Evolutionary conservation across 2,888 invertebrate genomes (phyloP).

Genomic region (Drosophila borborema): DNA sequence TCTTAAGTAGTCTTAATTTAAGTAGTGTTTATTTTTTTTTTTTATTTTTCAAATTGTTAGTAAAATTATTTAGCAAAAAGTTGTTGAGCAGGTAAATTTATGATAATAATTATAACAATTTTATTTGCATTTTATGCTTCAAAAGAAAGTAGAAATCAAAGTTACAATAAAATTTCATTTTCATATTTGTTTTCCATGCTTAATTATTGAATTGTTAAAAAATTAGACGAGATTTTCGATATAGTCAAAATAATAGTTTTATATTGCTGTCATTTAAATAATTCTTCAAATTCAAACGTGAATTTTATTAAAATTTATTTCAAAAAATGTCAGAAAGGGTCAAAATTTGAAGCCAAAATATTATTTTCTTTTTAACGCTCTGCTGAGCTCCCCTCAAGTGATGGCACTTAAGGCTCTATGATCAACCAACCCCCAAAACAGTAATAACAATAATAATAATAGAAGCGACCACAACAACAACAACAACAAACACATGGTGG

Average conservation of each 20-base stretch:
- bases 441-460: constrained; percentile 42
- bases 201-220: too few relatives aligned
- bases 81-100: too few relatives aligned
- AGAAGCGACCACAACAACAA: not conserved
- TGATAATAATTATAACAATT: too few relatives aligned
- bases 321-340: constrained; percentile 45
- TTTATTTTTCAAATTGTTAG: not conserved
- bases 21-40: constrained; percentile 33
- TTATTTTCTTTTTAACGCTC: constrained; percentile 16
- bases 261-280: not conserved
- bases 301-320: constrained; percentile 52
- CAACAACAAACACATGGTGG: constrained; percentile 40
- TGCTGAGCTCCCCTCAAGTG: constrained; percentile 28
- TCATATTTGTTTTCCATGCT: too few relatives aligned
- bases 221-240: too few relatives aligned
- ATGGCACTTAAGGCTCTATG: constrained; percentile 41
- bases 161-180: too few relatives aligned
- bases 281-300: not conserved
- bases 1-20: not conserved
- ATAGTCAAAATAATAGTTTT: too few relatives aligned
- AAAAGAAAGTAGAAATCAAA: too few relatives aligned
- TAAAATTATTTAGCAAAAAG: constrained; percentile 6
- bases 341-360: constrained; percentile 21
- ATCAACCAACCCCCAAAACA: constrained; percentile 37
- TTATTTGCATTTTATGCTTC: too few relatives aligned